Base-by-base conservation (phyloP, 2,797 vertebrate genomes). In the Crocidura indochinensis region DNA sequence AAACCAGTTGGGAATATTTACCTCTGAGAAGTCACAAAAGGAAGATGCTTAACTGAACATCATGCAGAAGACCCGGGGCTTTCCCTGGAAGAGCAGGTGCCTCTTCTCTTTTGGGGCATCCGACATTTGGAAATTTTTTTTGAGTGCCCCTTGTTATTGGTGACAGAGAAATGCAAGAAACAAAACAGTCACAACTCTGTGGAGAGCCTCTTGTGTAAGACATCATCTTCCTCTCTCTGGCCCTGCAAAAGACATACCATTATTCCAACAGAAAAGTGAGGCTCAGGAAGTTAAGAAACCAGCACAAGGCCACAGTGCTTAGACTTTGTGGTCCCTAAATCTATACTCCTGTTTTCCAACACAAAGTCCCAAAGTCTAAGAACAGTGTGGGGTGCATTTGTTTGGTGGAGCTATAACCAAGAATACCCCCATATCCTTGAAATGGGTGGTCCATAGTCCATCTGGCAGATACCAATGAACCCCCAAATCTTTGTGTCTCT, bases 331-430 rank as follows among this genome's bases (percentile, higher is more conserved):
- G 8, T 24, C 6, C 12, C 44, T 0, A 12, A 24, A n/a, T 67
- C 38, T 46, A 97, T 96, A 96, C 95, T 93, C 67, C 92, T 90
- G 80, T 9, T 29, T 97, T 97, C 97, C 94, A 91, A 96, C 97
- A 91, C 94, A 44, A 93, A 89, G 95, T 95, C 96, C 95, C 62
- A 65, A 20, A 92, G 97, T 96, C 95, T 96, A 94, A 1, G 27
- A 69, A 31, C 49, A 0, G 14, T 0, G 11, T 0, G 11, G 27
- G 51, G 81, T 14, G 38, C 9, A 3, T 83, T 65, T 49, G 11
- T 62, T 84, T 83, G 60, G 14, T 5, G 87, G 10, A 51, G 74
- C 78, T 77, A 31, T 1, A 1, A 38, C 86, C 44, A 77, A 14
- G 71, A 2, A 68, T 74, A 49, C 27, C 60, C 27, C 29, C 44